phyloP scores from a whole-genome alignment of 2,113 vertebrate genomes.

The Pontoporia blainvillei region DNA sequence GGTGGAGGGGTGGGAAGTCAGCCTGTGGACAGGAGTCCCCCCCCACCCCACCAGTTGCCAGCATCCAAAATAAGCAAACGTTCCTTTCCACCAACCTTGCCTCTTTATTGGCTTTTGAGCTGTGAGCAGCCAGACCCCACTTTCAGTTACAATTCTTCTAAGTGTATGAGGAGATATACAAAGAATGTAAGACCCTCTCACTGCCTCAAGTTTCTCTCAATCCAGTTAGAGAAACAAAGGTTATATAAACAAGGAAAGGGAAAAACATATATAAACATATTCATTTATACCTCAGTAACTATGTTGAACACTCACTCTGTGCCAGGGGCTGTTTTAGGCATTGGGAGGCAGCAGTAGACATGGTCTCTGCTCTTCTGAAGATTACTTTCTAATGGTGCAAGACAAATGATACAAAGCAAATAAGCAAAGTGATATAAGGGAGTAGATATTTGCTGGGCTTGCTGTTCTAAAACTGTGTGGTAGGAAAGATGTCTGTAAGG shows the following conservation, averaged over 20 bases:
- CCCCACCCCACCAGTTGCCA: not conserved
- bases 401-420: not conserved
- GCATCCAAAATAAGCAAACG: not conserved
- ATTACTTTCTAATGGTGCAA: not conserved
- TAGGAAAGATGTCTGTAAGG: not conserved
- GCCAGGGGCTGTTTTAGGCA: not conserved
- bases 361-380: accelerated
- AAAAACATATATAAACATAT: not conserved
- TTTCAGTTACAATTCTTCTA: not conserved
- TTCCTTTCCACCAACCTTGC: not conserved
- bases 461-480: not conserved
- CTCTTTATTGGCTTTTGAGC: not conserved
- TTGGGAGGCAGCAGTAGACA: not conserved
- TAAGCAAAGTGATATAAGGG: not conserved
- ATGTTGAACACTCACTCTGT: not conserved
- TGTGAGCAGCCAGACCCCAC: not conserved
- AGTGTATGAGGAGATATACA: not conserved
- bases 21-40: not conserved
- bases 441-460: not conserved
- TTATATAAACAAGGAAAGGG: not conserved
- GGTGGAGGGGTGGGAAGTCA: not conserved
- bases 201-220: not conserved
- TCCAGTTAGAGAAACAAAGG: not conserved
- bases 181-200: not conserved
- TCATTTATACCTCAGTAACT: not conserved